Conservation (phyloP, 1,140 invertebrate species). For the Sminthurides bifidus region DNA sequence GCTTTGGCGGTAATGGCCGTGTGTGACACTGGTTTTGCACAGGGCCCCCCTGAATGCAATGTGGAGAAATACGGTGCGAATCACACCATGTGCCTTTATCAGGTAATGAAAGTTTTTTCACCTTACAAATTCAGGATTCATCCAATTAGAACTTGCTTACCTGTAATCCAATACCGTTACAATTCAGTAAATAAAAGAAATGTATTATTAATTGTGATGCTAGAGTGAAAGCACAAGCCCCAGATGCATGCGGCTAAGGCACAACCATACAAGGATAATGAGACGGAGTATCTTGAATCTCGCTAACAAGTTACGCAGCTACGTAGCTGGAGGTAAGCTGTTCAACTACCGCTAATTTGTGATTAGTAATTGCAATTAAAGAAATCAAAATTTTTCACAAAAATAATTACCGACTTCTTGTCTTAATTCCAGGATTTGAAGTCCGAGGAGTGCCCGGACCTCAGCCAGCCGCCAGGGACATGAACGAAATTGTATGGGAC, state of each 20-base stretch:
- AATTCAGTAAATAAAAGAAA: no score
- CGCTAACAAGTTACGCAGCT: background rate
- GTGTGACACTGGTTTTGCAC: no score
- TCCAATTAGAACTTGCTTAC: no score
- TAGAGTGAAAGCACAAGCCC: no score
- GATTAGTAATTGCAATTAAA: background rate
- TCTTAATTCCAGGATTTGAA: slow-evolving; percentile 1
- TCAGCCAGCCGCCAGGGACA: slow-evolving; percentile 13
- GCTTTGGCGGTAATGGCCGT: no score
- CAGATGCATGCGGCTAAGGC: background rate
- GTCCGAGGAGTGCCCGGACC: slow-evolving; percentile 11
- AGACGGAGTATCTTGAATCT: background rate
- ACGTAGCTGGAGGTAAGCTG: background rate
- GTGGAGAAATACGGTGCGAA: no score
- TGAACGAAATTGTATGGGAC: slow-evolving; percentile 5
- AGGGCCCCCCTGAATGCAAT: no score
- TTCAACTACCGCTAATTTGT: background rate
- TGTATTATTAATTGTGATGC: no score
- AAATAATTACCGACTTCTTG: background rate
- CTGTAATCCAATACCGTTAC: no score
- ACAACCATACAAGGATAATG: background rate
- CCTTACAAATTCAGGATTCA: no score
- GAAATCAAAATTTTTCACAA: background rate
- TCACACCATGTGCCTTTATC: no score
- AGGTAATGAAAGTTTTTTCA: no score